Percentiles rank a stretch among this genome's conserved stretches.
Conservation (phyloP, 1,140 invertebrate genomes). For the Goniozus legneri region DNA sequence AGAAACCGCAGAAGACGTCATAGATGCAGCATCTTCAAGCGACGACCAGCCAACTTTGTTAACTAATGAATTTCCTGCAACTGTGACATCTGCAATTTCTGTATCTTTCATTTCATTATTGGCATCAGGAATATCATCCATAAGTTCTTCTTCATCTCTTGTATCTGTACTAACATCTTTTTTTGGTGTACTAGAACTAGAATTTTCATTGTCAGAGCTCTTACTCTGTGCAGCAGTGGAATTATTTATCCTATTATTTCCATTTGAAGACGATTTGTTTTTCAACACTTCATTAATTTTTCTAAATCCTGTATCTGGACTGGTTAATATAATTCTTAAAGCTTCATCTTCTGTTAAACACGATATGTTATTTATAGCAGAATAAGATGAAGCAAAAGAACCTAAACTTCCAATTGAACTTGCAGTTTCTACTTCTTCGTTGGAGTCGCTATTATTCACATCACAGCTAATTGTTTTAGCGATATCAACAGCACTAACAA, state of each 20-base stretch:
- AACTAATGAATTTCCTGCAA: conserved; percentile 67
- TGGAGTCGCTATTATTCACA: conserved; percentile 41
- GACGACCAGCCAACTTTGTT: conserved; percentile 66
- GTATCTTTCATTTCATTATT: conserved; percentile 16
- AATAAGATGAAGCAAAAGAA: conserved; percentile 43
- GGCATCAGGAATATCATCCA: conserved; percentile 9
- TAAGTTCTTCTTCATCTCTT: conserved; percentile 16
- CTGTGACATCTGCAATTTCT: conserved; percentile 22
- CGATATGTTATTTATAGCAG: conserved; percentile 35
- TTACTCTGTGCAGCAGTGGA: too few species aligned
- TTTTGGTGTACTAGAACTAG: too few species aligned
- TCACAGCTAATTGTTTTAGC: conserved; percentile 63
- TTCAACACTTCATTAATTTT: too few species aligned
- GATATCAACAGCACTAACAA: conserved; percentile 66
- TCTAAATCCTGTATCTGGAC: too few species aligned
- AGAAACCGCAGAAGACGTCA: conserved; percentile 35
- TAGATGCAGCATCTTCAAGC: conserved; percentile 57
- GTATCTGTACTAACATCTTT: conserved; percentile 20
- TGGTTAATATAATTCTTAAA: conserved; percentile 62
- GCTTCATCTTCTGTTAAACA: conserved; percentile 60
- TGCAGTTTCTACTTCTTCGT: conserved; percentile 42
- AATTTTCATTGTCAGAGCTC: too few species aligned
- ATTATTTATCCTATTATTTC: too few species aligned
- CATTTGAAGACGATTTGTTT: too few species aligned
- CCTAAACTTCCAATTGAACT: conserved; percentile 46